phyloP scores from a whole-genome alignment of 2,797 vertebrate species.

The Manis crassicaudata region DNA sequence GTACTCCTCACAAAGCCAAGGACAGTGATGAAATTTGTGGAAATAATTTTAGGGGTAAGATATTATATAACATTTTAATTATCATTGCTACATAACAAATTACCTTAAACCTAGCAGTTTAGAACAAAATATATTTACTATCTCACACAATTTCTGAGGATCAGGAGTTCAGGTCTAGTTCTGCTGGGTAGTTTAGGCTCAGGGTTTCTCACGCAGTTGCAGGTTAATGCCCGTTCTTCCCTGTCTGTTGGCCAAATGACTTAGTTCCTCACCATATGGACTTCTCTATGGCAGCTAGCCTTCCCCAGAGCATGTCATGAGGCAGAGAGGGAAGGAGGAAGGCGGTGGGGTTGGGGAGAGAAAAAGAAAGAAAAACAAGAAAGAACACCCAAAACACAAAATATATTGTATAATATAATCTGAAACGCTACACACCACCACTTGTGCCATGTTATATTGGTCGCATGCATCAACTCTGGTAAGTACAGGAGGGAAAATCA shows the following conservation, averaged over 20 bases:
- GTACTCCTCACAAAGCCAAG: neutral
- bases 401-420: neutral
- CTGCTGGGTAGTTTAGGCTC: neutral
- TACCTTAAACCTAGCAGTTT: neutral
- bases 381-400: neutral
- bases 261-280: neutral
- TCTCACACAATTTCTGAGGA: neutral
- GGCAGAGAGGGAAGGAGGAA: neutral
- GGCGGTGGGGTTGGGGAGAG: rapidly evolving
- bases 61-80: neutral
- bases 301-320: neutral
- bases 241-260: neutral
- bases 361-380: no score
- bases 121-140: neutral
- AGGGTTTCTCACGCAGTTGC: neutral
- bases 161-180: neutral
- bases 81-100: neutral
- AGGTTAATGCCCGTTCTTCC: neutral
- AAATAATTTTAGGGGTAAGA: neutral
- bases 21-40: neutral
- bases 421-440: neutral
- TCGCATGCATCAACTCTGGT: neutral
- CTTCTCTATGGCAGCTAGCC: neutral
- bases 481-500: neutral
- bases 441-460: neutral